Conservation (phyloP, 37 sponge, comb jelly and placozoan genomes). For the Halichondria panicea region DNA sequence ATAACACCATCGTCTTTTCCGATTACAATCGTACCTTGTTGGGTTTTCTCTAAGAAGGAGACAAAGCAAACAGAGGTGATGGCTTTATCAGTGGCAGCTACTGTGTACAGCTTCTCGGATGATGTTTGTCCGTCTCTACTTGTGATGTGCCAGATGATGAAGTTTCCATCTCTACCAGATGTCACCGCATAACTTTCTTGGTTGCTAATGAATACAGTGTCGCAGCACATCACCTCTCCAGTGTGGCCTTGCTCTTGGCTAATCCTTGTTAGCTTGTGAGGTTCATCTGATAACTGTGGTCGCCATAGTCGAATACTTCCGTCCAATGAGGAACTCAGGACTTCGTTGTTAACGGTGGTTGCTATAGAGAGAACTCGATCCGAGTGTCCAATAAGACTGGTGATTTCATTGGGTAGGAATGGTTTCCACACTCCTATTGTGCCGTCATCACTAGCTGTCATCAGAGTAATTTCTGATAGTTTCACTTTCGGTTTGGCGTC, state of each 20-base stretch:
- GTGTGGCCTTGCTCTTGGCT: constrained; percentile 35
- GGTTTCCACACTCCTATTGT: constrained; percentile 85
- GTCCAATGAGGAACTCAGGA: constrained; percentile 76
- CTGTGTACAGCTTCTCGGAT: constrained; percentile 22
- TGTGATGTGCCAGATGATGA: constrained; percentile 56
- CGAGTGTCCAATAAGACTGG: constrained; percentile 76
- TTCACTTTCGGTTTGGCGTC: constrained; percentile 16
- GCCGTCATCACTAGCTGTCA: constrained; percentile 92
- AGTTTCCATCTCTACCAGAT: constrained; percentile 71
- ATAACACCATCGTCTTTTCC: constrained; percentile 42
- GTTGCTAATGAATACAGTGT: constrained; percentile 7
- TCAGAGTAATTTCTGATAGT: constrained; percentile 51
- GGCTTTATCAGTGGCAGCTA: constrained; percentile 40
- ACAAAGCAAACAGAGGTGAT: constrained; percentile 33
- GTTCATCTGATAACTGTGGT: constrained; percentile 35
- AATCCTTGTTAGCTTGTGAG: neutral
- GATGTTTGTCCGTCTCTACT: neutral
- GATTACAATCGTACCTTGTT: constrained; percentile 10
- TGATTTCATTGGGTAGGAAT: constrained; percentile 74
- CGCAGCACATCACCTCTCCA: constrained; percentile 58
- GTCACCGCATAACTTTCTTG: constrained; percentile 18
- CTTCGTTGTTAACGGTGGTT: constrained; percentile 43
- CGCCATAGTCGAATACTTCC: constrained; percentile 78
- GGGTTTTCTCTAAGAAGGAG: neutral
- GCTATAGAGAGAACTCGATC: constrained; percentile 75